Base-by-base conservation (phyloP, 2,888 invertebrate species). In the Lithosia quadra region DNA sequence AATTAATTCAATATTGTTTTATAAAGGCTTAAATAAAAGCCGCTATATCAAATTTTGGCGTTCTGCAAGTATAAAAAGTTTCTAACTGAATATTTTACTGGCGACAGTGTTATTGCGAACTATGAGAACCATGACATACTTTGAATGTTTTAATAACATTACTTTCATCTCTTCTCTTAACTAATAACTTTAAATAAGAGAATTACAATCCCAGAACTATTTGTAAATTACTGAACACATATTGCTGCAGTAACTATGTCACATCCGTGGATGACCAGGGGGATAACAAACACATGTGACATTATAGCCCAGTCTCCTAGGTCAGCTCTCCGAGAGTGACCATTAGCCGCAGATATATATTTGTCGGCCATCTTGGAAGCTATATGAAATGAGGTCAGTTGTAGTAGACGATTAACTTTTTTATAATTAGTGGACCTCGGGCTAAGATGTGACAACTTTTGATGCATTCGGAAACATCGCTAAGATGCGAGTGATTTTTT, bases 341-440 rank as follows among this genome's bases (percentile, higher is more conserved):
- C 24, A 67, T 67, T 63, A 63, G 24, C 33, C 21, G 24, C 67
- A 67, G 67, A 57, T 55, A 28, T 55, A 28, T 24, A 36, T 56
- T 18, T 36, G 22, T 18, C 67, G 24, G 53, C 15, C 55, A 33
- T 63, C 63, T 63, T 55, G 53, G 4, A 28, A 53, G 63, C 55
- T 4, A 34, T 21, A 13, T 63, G 1, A 24, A 63, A 53, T 63
- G 13, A 63, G 49, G 62, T 63, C 49, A 63, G 18, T 18, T 43
- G 56, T 15, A 49, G n/a, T n/a, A 49, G 43, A 43, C n/a, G 49
- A n/a, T n/a, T n/a, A n/a, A n/a, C n/a, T n/a, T n/a, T n/a, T n/a
- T n/a, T n/a, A n/a, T n/a, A n/a, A n/a, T n/a, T n/a, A n/a, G n/a
- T n/a, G n/a, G n/a, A n/a, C n/a, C n/a, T n/a, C n/a, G n/a, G n/a